phyloP scores from a whole-genome alignment of 2,888 invertebrate species.

The Carabus problematicus region DNA sequence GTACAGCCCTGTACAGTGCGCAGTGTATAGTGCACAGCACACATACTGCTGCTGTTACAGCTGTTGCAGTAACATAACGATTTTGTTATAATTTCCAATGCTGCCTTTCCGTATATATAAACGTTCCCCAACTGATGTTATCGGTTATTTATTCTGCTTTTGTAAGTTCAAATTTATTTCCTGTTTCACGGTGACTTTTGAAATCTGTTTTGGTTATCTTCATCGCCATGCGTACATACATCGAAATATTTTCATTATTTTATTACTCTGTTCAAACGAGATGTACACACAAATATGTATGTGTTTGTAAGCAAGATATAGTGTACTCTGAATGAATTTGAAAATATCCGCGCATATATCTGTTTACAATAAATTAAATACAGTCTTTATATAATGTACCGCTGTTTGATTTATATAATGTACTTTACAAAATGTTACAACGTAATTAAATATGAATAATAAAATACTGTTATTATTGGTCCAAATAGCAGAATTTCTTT shows the following conservation, averaged over 20 bases:
- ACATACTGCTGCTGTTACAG: neutral
- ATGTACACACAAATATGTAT: neutral
- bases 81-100: slow-evolving; percentile 39
- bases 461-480: too few species aligned
- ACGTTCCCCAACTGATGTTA: slow-evolving; percentile 33
- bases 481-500: too few species aligned
- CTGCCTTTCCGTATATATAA: slow-evolving; percentile 25
- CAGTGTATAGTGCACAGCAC: too few species aligned
- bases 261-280: neutral
- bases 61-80: slow-evolving; percentile 24
- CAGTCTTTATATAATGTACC: too few species aligned
- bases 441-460: too few species aligned
- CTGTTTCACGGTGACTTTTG: slow-evolving; percentile 26
- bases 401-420: too few species aligned
- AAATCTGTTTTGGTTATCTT: slow-evolving; percentile 34
- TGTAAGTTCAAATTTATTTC: slow-evolving; percentile 40
- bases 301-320: neutral
- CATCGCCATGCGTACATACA: slow-evolving; percentile 29
- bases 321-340: too few species aligned
- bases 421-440: too few species aligned
- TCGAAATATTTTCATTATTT: slow-evolving; percentile 40
- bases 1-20: slow-evolving; percentile 7
- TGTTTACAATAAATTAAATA: too few species aligned
- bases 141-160: slow-evolving; percentile 40
- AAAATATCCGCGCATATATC: too few species aligned